These are phyloP conservation scores for Drosophila kambysellisi DNA, from an alignment of 2,888 invertebrate species.

Conservation along the genomic window DNA sequence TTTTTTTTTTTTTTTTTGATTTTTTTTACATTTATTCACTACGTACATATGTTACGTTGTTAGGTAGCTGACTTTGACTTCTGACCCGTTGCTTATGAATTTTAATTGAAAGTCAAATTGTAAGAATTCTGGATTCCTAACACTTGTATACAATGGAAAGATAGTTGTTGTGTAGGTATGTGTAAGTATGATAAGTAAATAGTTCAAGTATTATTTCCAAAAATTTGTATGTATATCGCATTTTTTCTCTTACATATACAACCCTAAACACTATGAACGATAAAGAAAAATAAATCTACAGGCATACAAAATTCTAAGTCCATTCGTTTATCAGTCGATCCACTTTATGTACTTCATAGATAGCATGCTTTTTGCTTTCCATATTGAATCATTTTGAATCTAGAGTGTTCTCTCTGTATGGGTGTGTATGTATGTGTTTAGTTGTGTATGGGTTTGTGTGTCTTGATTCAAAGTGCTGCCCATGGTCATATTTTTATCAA, in stretches of 20 bases:
- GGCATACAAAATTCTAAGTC: slow-evolving; percentile 82
- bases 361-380: slow-evolving; percentile 57
- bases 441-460: slow-evolving; percentile 24
- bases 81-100: slow-evolving; percentile 1
- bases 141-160: slow-evolving; percentile 24
- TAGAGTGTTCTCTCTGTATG: slow-evolving; percentile 16
- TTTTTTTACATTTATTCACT: neutral
- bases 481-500: slow-evolving; percentile 30
- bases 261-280: slow-evolving; percentile 72
- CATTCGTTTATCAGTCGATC: slow-evolving; percentile 81
- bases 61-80: slow-evolving; percentile 2
- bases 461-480: slow-evolving; percentile 56
- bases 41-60: slow-evolving; percentile 13
- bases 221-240: slow-evolving; percentile 33
- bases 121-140: slow-evolving; percentile 10
- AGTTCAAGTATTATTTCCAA: slow-evolving; percentile 39
- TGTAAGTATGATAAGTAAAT: slow-evolving; percentile 25
- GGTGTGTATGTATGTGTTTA: slow-evolving; percentile 7
- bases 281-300: slow-evolving; percentile 77
- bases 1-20: neutral
- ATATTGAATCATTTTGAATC: slow-evolving; percentile 57
- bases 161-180: slow-evolving; percentile 25
- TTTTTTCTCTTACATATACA: slow-evolving; percentile 66
- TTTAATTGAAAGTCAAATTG: slow-evolving; percentile 13
- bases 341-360: slow-evolving; percentile 66